These are phyloP conservation scores for Hemistola chrysoprasaria DNA, from an alignment of 2,888 invertebrate genomes.

Conservation along the genomic window DNA sequence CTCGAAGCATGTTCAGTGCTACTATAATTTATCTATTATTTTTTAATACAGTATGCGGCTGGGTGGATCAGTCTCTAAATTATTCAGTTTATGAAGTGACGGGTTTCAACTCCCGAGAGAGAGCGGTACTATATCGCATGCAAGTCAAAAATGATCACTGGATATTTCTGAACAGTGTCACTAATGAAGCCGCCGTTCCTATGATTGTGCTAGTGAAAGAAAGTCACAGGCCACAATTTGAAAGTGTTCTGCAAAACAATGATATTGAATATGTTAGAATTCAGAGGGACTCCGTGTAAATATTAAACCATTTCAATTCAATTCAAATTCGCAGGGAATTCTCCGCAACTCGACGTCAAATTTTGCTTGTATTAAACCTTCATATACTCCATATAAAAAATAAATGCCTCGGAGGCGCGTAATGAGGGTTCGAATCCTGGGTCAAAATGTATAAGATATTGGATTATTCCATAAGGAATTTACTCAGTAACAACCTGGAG, in stretches of 20 bases:
- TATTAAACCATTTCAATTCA: conserved; percentile 3
- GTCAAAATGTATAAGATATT: too few relatives aligned
- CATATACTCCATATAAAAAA: too few relatives aligned
- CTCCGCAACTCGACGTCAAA: too few relatives aligned
- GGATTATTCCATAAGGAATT: too few relatives aligned
- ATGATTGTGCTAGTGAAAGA: conserved; percentile 54
- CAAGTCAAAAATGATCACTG: conserved; percentile 37
- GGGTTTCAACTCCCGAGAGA: conserved; percentile 58
- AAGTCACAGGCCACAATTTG: conserved; percentile 40
- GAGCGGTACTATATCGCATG: conserved; percentile 47
- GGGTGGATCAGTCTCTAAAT: conserved; percentile 20
- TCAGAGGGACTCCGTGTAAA: conserved; percentile 36
- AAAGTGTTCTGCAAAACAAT: conserved; percentile 40
- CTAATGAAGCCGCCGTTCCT: conserved; percentile 62
- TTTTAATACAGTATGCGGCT: conserved; percentile 7
- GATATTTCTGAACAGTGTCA: conserved; percentile 58
- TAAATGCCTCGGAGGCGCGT: too few relatives aligned
- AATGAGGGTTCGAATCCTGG: too few relatives aligned
- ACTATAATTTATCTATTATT: conserved; percentile 7
- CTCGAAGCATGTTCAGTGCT: not conserved
- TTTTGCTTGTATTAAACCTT: too few relatives aligned
- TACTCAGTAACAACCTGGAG: too few relatives aligned
- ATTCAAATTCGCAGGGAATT: too few relatives aligned
- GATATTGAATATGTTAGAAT: conserved; percentile 48
- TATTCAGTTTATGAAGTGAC: conserved; percentile 54